Base-by-base conservation (phyloP, 2,888 invertebrate genomes). In the Vandiemenella viatica region DNA sequence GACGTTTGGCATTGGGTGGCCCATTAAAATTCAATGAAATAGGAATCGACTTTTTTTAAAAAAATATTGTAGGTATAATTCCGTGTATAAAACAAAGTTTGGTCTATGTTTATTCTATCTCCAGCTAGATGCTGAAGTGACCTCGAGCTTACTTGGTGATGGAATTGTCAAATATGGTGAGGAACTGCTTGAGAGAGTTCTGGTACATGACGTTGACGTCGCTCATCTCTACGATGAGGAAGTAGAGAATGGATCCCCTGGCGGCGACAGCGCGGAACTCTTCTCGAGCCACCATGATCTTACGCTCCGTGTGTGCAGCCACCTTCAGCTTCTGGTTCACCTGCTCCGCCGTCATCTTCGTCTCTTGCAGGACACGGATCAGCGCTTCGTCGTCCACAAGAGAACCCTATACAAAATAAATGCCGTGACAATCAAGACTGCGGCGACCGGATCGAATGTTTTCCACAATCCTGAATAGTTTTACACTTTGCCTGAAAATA, bases 201-300 rank as follows among this genome's bases (percentile, higher is more conserved):
- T 96, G 96, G 63, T 96, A 96, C 95, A 96, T 96, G 7, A 82
- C 77, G 62, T 93, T 95, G 1, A 96, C 93, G 62, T 90, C 84
- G 60, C 89, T 89, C 93, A 96, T 93, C 70, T 96, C 95, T 0
- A 95, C 93, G 53, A 96, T 93, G 37, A 96, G 72, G 64, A 96
- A 96, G 63, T 96, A 96, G 1, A 96, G 69, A 49, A 95, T 92
- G 0, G 92, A 92, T 15, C 95, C 95, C 56, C 95, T 74, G 0
- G 88, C 86, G 3, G 96, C 96, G 1, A 96, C 95, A 0, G 93
- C 89, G 56, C 95, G 75, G 64, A 92, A 96, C 64, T 96, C 95
- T 68, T 96, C 95, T 49, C 96, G 74, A 0, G 95, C 95, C 49
- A 85, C 74, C 62, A 88, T 88, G 54, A 96, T 96, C 66, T 95